Evolutionary conservation across 2,797 vertebrate species (phyloP), one percentile per base, ranked within the genome.

Genomic region (Pangasius djambal): DNA sequence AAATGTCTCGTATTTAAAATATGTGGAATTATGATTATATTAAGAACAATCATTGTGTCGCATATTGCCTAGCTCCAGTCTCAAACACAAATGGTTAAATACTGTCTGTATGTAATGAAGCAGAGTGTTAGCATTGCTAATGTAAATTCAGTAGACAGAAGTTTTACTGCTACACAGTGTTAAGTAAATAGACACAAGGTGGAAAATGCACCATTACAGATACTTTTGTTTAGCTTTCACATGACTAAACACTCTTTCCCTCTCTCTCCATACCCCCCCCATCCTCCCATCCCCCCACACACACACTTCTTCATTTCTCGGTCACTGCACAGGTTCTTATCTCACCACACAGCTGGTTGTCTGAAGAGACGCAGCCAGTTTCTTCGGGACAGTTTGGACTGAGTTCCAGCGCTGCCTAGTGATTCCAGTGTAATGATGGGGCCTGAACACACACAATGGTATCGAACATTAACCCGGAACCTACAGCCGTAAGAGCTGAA

Each of bases 321-420:
- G 63, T 63, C 67, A 89, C 12, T 37, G 57, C 87, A 84, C 83
- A 85, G 61, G 48, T 83, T 88, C 94, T 94, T 93, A 96, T 94
- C 98, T 96, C 94, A 99, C 98, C 98, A 99, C 84, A 99, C 97
- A 0, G 98, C 95, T 12, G 97, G 96, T 91, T 98, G 98, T 94
- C 94, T 96, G 83, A 99, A 97, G 82, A 99, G 96, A 88, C 96
- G 96, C 90, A 96, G 95, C 98, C 98, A 98, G 86, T 97, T 97
- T 89, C 97, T 96, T 92, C 96, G 97, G 91, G 95, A 94, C 91
- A 97, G 94, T 93, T 96, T 97, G 90, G 97, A 94, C 89, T 96
- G 91, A 0, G 95, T 92, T 85, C 96, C 96, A 59, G 96, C 90
- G 61, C 94, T 97, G 0, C 93, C 96, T 92, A 98, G 93, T 67